Base-by-base conservation (phyloP, 2,113 vertebrate genomes). In the Aphelocoma coerulescens region DNA sequence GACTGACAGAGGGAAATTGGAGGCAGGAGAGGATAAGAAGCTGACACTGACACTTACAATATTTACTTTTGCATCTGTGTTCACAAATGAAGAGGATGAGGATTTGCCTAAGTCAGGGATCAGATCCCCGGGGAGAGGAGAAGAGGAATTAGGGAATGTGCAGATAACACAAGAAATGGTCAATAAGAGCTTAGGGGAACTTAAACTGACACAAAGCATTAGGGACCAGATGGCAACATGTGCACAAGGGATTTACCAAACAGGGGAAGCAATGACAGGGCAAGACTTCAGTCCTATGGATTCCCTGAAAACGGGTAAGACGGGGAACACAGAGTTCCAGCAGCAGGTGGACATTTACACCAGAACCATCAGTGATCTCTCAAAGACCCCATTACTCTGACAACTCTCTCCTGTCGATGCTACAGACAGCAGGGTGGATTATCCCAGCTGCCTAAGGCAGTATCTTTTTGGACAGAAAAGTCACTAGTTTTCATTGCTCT, bases 1-100 rank as follows among this genome's bases (percentile, higher is more conserved):
- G 89, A 91, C 59, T 55, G 93, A 88, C 67, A 83, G 92, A 94
- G 94, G 83, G 85, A 97, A 96, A 96, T 69, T 95, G 91, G 88
- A 95, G 86, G 76, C 67, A 90, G 83, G 69, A 33, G 76, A 96
- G 76, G 93, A 92, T 91, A 89, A 96, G 71, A 76, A 88, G 90
- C 67, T 48, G 92, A 68, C 66, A 57, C 49, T 8, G 63, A 68
- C 58, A 72, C 44, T 83, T 66, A 72, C 21, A 86, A 74, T 91
- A 93, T 93, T 97, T 91, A 66, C 93, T 93, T 96, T 73, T 80
- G 91, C 69, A 88, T 89, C 93, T 85, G 72, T 75, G 73, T n/a
- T 75, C 9, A 3, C 51, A 87, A 94, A 97, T 71, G 84, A 88
- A 91, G 94, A 71, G 89, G 85, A 89, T n/a, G 83, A 95, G 79